Conservation (phyloP, 1,140 invertebrate genomes). For the Capitella teleta region DNA sequence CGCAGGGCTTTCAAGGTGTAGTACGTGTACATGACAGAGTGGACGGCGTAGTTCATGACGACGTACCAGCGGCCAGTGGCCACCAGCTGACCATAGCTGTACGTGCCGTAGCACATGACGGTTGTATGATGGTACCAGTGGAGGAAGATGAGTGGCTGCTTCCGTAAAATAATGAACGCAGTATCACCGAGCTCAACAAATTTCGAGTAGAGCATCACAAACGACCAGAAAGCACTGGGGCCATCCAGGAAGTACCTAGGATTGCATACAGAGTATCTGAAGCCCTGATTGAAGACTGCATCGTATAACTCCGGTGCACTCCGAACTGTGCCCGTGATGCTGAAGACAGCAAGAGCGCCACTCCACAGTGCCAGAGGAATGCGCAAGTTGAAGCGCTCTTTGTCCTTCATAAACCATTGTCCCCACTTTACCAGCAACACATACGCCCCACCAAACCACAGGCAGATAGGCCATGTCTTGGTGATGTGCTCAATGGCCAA, state of each 20-base stretch:
- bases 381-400: slow-evolving; percentile 75
- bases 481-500: no score
- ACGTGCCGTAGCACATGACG: slow-evolving; percentile 88
- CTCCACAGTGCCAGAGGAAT: slow-evolving; percentile 84
- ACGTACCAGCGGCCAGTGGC: slow-evolving; percentile 90
- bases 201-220: slow-evolving; percentile 80
- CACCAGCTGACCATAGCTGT: slow-evolving; percentile 91
- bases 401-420: slow-evolving; percentile 81
- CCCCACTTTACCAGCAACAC: slow-evolving; percentile 87
- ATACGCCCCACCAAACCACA: slow-evolving; percentile 60
- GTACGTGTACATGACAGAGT: slow-evolving; percentile 96
- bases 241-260: slow-evolving; percentile 30
- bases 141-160: slow-evolving; percentile 94
- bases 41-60: slow-evolving; percentile 97
- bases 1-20: slow-evolving; percentile 80
- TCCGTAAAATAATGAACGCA: slow-evolving; percentile 87
- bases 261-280: slow-evolving; percentile 87
- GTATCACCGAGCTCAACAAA: slow-evolving; percentile 93
- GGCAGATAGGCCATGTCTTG: slow-evolving; percentile 7
- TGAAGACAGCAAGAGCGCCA: slow-evolving; percentile 77
- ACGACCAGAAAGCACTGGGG: slow-evolving; percentile 70
- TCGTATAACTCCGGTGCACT: slow-evolving; percentile 59
- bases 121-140: slow-evolving; percentile 73
- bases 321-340: slow-evolving; percentile 72
- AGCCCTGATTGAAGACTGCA: slow-evolving; percentile 70